Evolutionary conservation across 2,113 vertebrate genomes (phyloP).

Genomic region (Malurus cyaneus): DNA sequence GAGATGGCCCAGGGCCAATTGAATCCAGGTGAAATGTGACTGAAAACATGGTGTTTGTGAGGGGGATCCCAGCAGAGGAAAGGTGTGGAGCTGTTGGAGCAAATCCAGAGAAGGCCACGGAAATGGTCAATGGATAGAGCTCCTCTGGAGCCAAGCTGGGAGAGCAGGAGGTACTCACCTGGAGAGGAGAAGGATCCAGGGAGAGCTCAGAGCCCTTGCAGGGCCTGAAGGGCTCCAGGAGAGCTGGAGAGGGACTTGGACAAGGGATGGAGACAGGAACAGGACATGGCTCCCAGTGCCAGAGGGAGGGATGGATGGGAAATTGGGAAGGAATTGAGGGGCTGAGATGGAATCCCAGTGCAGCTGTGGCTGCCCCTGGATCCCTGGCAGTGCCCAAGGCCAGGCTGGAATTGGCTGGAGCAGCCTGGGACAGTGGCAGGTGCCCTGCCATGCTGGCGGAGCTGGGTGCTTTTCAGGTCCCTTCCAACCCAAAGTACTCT

Average conservation of each 20-base stretch:
- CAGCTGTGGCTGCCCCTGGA: not conserved
- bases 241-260: not conserved
- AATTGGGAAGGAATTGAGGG: not conserved
- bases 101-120: not conserved
- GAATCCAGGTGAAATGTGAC: not conserved
- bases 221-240: not conserved
- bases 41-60: accelerated
- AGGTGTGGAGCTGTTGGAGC: not conserved
- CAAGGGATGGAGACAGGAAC: not conserved
- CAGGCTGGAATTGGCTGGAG: not conserved
- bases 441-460: not conserved
- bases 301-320: not conserved
- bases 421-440: not conserved
- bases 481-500: not conserved
- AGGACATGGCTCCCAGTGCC: not conserved
- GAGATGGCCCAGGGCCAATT: not conserved
- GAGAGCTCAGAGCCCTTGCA: not conserved
- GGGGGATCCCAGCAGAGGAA: too few species aligned
- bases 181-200: not conserved
- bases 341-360: too few species aligned
- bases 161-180: accelerated
- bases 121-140: too few species aligned
- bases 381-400: not conserved
- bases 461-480: not conserved
- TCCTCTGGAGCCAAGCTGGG: not conserved